These are phyloP conservation scores for Physella acuta DNA, from an alignment of 1,140 invertebrate genomes.

Conservation along the genomic window DNA sequence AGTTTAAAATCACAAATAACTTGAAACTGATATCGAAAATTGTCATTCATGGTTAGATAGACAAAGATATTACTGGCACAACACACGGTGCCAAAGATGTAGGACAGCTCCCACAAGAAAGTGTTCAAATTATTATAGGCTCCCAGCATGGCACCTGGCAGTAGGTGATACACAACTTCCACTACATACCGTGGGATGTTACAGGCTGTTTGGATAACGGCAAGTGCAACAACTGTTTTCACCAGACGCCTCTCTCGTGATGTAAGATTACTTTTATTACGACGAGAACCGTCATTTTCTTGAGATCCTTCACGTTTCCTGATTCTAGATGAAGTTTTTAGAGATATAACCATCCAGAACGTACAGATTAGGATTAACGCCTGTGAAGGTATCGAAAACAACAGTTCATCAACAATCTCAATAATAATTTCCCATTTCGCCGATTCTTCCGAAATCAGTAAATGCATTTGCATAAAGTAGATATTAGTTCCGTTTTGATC, in stretches of 20 bases:
- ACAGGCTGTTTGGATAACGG: neutral
- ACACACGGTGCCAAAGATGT: neutral
- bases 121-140: neutral
- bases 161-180: neutral
- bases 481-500: neutral
- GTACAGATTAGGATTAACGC: neutral
- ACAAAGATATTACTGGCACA: conserved; percentile 3
- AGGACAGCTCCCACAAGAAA: neutral
- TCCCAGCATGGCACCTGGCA: neutral
- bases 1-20: no score
- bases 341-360: neutral
- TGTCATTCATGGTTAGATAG: no score
- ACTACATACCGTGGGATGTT: neutral
- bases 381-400: neutral
- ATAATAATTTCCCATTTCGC: conserved; percentile 1
- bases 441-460: neutral
- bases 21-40: no score
- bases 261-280: no score
- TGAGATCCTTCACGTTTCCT: no score
- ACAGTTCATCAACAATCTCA: neutral
- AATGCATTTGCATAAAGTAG: neutral
- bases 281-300: no score
- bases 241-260: neutral
- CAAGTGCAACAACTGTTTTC: neutral
- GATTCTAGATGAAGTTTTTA: neutral